phyloP scores from a whole-genome alignment of 1,140 invertebrate species.

The Pristionchus pacificus region DNA sequence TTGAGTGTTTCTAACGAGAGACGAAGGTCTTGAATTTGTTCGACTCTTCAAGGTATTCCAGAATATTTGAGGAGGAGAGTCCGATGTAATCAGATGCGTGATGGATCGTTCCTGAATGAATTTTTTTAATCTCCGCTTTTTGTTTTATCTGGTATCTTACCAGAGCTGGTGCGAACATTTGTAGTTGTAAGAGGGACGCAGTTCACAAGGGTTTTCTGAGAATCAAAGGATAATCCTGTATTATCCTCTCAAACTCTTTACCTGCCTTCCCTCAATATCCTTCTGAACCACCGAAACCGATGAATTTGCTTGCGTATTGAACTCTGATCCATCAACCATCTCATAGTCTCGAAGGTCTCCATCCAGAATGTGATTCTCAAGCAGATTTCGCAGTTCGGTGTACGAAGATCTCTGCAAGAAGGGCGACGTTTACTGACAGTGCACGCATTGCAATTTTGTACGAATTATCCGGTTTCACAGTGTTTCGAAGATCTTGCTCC shows the following conservation, averaged over 20 bases:
- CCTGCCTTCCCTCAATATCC: background rate
- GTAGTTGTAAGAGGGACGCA: background rate
- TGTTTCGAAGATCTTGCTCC: too few species aligned
- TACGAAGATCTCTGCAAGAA: background rate
- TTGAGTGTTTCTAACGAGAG: background rate
- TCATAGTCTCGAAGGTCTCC: background rate
- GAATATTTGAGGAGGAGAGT: background rate
- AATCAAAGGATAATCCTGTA: background rate
- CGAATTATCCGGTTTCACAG: too few species aligned
- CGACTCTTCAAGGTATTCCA: background rate
- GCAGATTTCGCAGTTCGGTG: background rate
- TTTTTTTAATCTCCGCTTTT: too few species aligned
- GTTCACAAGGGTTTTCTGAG: background rate
- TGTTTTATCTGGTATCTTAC: too few species aligned
- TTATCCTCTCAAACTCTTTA: background rate
- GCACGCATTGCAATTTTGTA: too few species aligned
- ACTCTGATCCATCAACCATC: background rate
- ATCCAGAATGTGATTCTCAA: background rate
- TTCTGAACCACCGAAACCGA: background rate
- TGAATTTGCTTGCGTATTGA: background rate
- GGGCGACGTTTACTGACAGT: too few species aligned
- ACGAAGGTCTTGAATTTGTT: background rate
- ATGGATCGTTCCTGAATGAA: too few species aligned
- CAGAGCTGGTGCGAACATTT: background rate
- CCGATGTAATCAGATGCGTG: background rate